Conservation (phyloP, 2,113 vertebrate genomes). For the Regulus satrapa region DNA sequence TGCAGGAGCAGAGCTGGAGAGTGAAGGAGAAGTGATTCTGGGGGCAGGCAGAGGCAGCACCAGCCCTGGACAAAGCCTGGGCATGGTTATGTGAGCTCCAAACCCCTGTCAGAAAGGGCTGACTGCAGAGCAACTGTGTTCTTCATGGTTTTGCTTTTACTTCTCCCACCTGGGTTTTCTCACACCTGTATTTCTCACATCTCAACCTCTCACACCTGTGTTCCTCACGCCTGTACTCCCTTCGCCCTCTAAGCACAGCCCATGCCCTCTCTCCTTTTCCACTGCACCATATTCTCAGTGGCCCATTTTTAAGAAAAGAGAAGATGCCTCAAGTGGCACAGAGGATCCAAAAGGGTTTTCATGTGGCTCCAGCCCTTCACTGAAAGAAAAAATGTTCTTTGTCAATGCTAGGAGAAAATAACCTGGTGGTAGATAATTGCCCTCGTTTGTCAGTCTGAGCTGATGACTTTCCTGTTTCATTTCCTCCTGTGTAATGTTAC, state of each 20-base stretch:
- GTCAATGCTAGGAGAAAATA: conserved; percentile 16
- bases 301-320: background rate
- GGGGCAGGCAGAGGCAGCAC: background rate
- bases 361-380: background rate
- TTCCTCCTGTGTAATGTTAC: conserved; percentile 51
- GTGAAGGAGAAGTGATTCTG: rapidly evolving
- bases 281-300: rapidly evolving
- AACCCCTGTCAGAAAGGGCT: rapidly evolving
- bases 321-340: background rate
- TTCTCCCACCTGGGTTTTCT: background rate
- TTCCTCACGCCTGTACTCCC: background rate
- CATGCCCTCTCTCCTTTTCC: rapidly evolving
- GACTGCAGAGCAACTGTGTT: rapidly evolving
- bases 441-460: conserved; percentile 46
- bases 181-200: background rate
- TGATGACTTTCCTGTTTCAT: conserved; percentile 48
- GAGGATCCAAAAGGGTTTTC: background rate
- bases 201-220: background rate
- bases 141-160: rapidly evolving
- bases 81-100: rapidly evolving
- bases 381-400: background rate
- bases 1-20: background rate
- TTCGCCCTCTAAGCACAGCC: background rate
- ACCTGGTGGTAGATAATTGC: conserved; percentile 22
- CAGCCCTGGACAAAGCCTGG: background rate